Base-by-base conservation (phyloP, 2,797 vertebrate genomes). In the Leptoclinus maculatus region DNA sequence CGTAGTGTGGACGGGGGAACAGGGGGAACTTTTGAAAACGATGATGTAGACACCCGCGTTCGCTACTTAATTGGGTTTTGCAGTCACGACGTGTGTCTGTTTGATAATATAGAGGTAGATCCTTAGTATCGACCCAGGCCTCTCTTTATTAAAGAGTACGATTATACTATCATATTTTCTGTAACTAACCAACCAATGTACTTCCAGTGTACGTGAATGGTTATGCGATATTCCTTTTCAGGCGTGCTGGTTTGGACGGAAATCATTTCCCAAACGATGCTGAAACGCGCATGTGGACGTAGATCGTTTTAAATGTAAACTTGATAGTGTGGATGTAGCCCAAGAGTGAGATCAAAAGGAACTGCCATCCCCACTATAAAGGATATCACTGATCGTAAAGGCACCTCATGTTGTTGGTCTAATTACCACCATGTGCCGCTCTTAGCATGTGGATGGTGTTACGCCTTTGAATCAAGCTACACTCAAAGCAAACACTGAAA, bases 351-450 rank as follows among this genome's bases (percentile, higher is more conserved):
- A 63, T 66, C 34, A 19, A 62, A 73, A 74, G 64, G 51, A 60
- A 57, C 51, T 58, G 25, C 27, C 6, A 45, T n/a, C 41, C 16
- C 3, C 19, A 2, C n/a, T 68, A 38, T 62, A 54, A 69, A 73
- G 74, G 8, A 32, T 45, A 34, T 58, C 27, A 29, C 19, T 29
- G 43, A 51, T 72, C 1, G 16, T 82, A 74, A 87, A 83, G 56
- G 39, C 49, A 47, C 49, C 45, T 58, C 32, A 53, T 73, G 39
- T 65, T 56, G 71, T 78, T 62, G 59, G 21, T 73, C n/a, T 77
- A 68, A 87, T 89, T 49, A 70, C 19, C 65, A 41, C 43, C 80
- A 81, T 78, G 65, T 79, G 80, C 57, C 68, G 79, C 57, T 51
- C 23, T 12, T 41, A 29, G n/a, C 25, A 43, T 32, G 58, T 66